These are phyloP conservation scores for Ametastegia equiseti DNA, from an alignment of 2,888 invertebrate genomes.

Conservation along the genomic window DNA sequence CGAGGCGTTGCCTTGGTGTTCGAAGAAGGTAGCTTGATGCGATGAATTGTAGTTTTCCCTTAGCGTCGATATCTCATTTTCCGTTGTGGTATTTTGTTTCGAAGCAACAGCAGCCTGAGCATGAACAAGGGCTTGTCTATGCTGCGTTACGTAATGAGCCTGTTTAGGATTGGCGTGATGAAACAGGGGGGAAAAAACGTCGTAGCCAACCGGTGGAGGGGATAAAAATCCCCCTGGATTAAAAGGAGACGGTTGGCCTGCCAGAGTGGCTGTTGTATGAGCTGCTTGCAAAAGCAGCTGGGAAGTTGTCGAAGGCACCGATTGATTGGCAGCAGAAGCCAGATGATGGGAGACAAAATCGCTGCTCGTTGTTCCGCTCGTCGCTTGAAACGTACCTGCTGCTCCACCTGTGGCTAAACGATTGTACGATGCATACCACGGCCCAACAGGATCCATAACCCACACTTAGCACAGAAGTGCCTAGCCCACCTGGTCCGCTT, in stretches of 20 bases:
- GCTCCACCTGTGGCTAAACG: slow-evolving; percentile 86
- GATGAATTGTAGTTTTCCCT: slow-evolving; percentile 81
- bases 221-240: slow-evolving; percentile 86
- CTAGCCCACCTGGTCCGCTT: slow-evolving; percentile 61
- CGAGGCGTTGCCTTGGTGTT: slow-evolving; percentile 78
- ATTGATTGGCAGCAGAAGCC: slow-evolving; percentile 77
- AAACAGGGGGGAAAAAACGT: slow-evolving; percentile 90
- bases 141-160: slow-evolving; percentile 85
- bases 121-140: slow-evolving; percentile 82
- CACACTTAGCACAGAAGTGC: slow-evolving; percentile 50
- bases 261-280: slow-evolving; percentile 79
- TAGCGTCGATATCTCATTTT: slow-evolving; percentile 79
- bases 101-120: slow-evolving; percentile 70
- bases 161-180: slow-evolving; percentile 86
- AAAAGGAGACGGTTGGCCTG: slow-evolving; percentile 83
- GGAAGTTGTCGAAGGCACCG: slow-evolving; percentile 80
- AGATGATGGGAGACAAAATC: slow-evolving; percentile 76
- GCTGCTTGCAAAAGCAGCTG: slow-evolving; percentile 83
- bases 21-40: slow-evolving; percentile 83
- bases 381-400: slow-evolving; percentile 80
- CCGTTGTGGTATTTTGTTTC: slow-evolving; percentile 76
- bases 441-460: slow-evolving; percentile 93
- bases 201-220: slow-evolving; percentile 87
- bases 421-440: slow-evolving; percentile 93
- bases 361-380: slow-evolving; percentile 83